Evolutionary conservation across 2,888 invertebrate species (phyloP).

Genomic region (Sinotaia quadrata): DNA sequence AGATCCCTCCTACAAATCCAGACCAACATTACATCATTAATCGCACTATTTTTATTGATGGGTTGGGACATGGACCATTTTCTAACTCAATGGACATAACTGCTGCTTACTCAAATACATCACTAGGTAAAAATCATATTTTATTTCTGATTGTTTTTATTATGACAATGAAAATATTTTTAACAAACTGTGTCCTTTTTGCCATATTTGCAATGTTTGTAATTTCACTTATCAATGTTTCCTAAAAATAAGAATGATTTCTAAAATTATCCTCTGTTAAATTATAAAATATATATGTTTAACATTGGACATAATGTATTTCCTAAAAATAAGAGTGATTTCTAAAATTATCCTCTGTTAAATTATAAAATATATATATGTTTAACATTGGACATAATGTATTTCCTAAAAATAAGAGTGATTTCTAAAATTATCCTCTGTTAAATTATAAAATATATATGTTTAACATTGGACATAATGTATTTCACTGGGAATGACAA

Average conservation of each 20-base stretch:
- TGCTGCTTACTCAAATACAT: constrained; percentile 7
- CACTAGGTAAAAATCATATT: background rate
- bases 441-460: background rate
- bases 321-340: background rate
- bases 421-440: background rate
- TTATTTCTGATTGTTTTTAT: background rate
- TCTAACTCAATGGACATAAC: constrained; percentile 19
- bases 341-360: background rate
- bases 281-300: background rate
- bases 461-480: background rate
- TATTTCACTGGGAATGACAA: no score
- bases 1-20: constrained; percentile 36
- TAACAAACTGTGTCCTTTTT: no score
- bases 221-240: no score
- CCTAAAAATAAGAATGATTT: background rate
- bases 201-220: no score
- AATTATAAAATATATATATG: background rate
- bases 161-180: no score
- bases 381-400: background rate
- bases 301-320: background rate
- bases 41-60: constrained; percentile 51
- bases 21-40: constrained; percentile 39
- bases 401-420: background rate
- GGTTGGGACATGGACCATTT: constrained; percentile 38
- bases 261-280: background rate